These are phyloP conservation scores for Leucophenga maculata DNA, from an alignment of 2,888 invertebrate species.

Conservation along the genomic window DNA sequence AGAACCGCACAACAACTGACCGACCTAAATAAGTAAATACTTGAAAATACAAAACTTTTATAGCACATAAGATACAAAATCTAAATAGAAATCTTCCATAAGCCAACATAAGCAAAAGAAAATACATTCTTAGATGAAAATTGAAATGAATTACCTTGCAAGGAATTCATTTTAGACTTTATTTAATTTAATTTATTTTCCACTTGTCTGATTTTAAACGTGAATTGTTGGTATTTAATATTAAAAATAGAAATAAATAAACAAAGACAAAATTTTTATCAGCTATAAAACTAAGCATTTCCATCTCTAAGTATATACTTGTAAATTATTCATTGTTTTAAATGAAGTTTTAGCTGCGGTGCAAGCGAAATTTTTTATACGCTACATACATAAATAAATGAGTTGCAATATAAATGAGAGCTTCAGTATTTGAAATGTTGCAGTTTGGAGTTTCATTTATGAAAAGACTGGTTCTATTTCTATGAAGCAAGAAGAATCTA, in stretches of 20 bases:
- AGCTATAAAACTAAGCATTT: not conserved
- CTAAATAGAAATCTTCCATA: not conserved
- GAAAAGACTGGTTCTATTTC: no score
- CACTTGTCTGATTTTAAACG: no score
- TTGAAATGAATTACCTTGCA: not conserved
- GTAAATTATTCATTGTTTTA: not conserved
- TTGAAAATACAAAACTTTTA: constrained; percentile 40
- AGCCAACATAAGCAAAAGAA: not conserved
- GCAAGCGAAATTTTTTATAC: not conserved
- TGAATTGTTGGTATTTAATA: no score
- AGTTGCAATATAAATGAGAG: no score
- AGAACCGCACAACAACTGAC: constrained; percentile 21
- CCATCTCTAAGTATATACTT: not conserved
- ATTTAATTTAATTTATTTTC: constrained; percentile 36
- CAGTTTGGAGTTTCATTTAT: no score
- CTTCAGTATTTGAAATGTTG: no score
- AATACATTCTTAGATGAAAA: not conserved
- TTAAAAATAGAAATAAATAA: no score
- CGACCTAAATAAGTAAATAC: constrained; percentile 28
- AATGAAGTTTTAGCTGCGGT: no score
- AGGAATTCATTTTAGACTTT: constrained; percentile 48
- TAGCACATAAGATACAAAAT: not conserved
- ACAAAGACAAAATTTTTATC: not conserved
- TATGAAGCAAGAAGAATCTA: no score
- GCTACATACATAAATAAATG: constrained; percentile 27